Evolutionary conservation across 1,140 invertebrate genomes (phyloP).

Genomic region (Paraescarpia echinospica): DNA sequence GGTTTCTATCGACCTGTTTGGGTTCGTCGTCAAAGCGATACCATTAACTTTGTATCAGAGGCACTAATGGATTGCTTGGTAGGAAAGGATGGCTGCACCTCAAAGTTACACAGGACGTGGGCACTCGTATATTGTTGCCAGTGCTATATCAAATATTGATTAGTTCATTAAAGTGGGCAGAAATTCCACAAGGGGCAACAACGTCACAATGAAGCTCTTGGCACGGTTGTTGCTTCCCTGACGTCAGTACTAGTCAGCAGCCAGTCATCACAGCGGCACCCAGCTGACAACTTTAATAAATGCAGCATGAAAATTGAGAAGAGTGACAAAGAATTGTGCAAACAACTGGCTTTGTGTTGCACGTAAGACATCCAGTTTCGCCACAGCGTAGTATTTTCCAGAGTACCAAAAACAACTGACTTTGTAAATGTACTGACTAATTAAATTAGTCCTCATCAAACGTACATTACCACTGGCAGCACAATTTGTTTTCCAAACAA

Average conservation of each 20-base stretch:
- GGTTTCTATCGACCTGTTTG: neutral
- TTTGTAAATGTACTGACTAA: neutral
- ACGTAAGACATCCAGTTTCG: neutral
- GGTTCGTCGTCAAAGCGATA: neutral
- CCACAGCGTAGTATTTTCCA: neutral
- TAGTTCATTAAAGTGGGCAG: neutral
- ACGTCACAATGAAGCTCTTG: neutral
- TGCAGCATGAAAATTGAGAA: neutral
- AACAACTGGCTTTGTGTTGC: neutral
- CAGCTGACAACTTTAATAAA: neutral
- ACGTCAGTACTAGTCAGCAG: neutral
- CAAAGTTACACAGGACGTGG: neutral
- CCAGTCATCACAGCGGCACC: neutral
- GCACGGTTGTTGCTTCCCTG: neutral
- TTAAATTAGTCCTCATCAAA: neutral
- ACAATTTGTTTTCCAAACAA: too few relatives aligned
- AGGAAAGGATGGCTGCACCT: neutral
- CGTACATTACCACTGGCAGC: neutral
- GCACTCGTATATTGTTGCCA: neutral
- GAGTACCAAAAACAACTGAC: neutral
- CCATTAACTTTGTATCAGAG: neutral
- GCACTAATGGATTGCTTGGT: neutral
- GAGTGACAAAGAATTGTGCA: neutral
- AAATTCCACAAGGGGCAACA: neutral
- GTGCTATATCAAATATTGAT: conserved; percentile 1